A percentile compares a stretch with the other conserved stretches of the same genome.
Conservation (phyloP, 2,113 vertebrate species). For the Anguilla japonica region DNA sequence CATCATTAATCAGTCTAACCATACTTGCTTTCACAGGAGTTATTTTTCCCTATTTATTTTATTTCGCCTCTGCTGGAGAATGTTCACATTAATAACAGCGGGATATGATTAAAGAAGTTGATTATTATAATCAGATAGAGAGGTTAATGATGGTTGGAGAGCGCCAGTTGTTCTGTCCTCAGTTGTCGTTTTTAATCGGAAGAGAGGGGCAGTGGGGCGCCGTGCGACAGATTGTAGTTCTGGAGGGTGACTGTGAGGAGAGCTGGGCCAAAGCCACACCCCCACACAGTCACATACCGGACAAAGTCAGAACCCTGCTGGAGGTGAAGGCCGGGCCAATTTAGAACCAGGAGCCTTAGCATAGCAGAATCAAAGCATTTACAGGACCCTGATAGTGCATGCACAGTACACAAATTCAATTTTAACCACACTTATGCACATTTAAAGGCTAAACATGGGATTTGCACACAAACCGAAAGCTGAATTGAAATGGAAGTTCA, state of each 20-base stretch:
- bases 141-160: constrained; percentile 46
- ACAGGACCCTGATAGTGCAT: neutral
- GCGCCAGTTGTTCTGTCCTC: neutral
- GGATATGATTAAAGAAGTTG: constrained; percentile 45
- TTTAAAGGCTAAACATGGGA: neutral
- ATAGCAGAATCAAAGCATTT: neutral
- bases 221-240: constrained; percentile 61
- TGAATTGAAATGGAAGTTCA: neutral
- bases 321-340: constrained; percentile 4
- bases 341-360: neutral
- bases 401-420: neutral
- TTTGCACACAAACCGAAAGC: neutral
- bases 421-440: neutral
- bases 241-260: constrained; percentile 44
- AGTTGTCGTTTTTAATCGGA: neutral
- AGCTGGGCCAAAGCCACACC: constrained; percentile 32
- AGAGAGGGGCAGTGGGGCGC: neutral
- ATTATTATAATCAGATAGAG: constrained; percentile 51
- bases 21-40: constrained; percentile 44
- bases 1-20: constrained; percentile 62
- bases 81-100: constrained; percentile 43
- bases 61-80: constrained; percentile 56
- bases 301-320: constrained; percentile 44
- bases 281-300: constrained; percentile 35
- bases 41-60: constrained; percentile 55